These are phyloP conservation scores for Antheraea pernyi DNA, from an alignment of 1,140 invertebrate species.

Conservation along the genomic window DNA sequence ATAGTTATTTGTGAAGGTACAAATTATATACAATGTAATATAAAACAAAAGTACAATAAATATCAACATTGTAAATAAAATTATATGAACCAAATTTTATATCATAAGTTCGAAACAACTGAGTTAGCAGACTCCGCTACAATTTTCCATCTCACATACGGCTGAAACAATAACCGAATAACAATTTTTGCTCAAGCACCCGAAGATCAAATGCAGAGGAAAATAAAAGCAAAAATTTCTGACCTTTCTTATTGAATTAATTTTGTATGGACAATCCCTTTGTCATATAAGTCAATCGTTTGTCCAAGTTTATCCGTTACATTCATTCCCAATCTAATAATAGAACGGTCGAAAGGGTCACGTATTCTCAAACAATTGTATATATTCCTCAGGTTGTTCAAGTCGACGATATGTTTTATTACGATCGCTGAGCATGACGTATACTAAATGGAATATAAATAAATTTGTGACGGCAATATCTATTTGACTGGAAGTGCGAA, in stretches of 20 bases:
- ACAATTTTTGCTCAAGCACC: neutral
- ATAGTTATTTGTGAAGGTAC: too few species aligned
- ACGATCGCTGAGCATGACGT: slow-evolving; percentile 27
- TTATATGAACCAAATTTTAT: slow-evolving; percentile 9
- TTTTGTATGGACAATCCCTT: slow-evolving; percentile 50
- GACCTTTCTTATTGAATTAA: slow-evolving; percentile 62
- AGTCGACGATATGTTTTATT: slow-evolving; percentile 40
- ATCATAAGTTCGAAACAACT: slow-evolving; percentile 13
- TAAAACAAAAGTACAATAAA: neutral
- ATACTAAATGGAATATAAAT: slow-evolving; percentile 33
- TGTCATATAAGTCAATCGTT: slow-evolving; percentile 59
- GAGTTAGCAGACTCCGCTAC: slow-evolving; percentile 12
- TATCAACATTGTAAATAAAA: neutral
- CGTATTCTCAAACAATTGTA: slow-evolving; percentile 29
- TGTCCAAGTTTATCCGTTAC: slow-evolving; percentile 59
- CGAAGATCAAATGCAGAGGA: slow-evolving; percentile 15
- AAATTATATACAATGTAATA: neutral
- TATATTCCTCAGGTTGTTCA: slow-evolving; percentile 17
- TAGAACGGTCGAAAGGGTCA: slow-evolving; percentile 40
- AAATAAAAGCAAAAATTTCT: slow-evolving; percentile 35
- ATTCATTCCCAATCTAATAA: slow-evolving; percentile 59
- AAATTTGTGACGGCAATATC: slow-evolving; percentile 18
- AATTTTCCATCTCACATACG: slow-evolving; percentile 19
- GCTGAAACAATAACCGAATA: neutral
- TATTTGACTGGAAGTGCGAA: neutral